Conservation (phyloP, 2,888 invertebrate genomes). For the Microplitis deprimator region DNA sequence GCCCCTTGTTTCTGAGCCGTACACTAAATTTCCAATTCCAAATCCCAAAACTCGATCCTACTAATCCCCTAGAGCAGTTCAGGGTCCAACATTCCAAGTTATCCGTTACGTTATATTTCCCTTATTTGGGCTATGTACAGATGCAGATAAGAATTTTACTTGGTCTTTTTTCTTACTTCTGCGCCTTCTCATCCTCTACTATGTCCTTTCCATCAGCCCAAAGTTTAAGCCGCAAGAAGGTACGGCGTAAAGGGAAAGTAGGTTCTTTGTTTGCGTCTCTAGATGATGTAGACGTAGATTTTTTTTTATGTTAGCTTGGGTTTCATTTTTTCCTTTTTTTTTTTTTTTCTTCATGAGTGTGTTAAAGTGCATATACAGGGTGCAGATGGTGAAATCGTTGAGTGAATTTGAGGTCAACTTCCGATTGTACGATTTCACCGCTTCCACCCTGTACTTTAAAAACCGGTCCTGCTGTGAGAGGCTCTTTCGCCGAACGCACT, state of each 20-base stretch:
- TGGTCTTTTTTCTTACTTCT: neutral
- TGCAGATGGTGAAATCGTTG: conserved; percentile 5
- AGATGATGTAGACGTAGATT: neutral
- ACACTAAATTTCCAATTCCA: neutral
- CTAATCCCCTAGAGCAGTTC: neutral
- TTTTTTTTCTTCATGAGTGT: conserved; percentile 15
- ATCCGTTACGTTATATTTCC: neutral
- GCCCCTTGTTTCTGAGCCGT: neutral
- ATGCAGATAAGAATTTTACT: neutral
- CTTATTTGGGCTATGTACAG: neutral
- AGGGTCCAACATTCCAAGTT: neutral
- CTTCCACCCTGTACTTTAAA: conserved; percentile 31
- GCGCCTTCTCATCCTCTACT: conserved; percentile 9
- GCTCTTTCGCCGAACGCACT: conserved; percentile 24
- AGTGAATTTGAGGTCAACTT: conserved; percentile 7
- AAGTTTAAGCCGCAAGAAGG: neutral
- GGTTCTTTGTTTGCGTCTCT: conserved; percentile 6
- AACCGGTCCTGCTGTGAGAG: conserved; percentile 33
- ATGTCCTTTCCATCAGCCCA: neutral
- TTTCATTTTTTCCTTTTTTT: neutral
- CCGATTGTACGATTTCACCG: conserved; percentile 20
- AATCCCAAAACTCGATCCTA: neutral
- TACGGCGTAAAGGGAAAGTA: neutral
- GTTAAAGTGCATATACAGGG: conserved; percentile 6
- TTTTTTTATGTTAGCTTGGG: neutral